A percentile compares a stretch with the other conserved stretches of the same genome.
Conservation (phyloP, 2,888 invertebrate genomes). For the Sphecodes monilicornis region DNA sequence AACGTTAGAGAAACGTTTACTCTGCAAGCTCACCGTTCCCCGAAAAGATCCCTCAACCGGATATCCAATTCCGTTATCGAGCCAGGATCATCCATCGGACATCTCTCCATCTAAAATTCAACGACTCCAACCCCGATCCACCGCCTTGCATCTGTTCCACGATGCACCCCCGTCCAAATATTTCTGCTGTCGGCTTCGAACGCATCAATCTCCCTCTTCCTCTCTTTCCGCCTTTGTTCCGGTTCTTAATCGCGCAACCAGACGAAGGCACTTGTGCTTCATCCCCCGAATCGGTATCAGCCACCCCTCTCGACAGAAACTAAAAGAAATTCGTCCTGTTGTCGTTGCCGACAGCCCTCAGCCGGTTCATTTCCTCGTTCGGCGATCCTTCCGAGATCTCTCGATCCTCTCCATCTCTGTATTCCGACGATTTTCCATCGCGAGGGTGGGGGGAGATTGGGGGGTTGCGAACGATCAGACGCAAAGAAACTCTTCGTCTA, state of each 20-base stretch:
- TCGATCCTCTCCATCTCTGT: background rate
- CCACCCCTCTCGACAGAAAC: background rate
- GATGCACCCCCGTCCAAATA: slow-evolving; percentile 17
- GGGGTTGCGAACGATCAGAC: background rate
- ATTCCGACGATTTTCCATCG: background rate
- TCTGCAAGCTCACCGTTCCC: background rate
- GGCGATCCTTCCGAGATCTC: background rate
- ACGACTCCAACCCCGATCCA: background rate
- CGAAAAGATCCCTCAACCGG: background rate
- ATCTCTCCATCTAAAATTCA: slow-evolving; percentile 33
- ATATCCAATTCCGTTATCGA: slow-evolving; percentile 28
- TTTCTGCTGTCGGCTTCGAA: slow-evolving; percentile 18
- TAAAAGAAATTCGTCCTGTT: slow-evolving; percentile 11
- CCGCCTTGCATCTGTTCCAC: background rate
- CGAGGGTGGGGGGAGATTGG: no score
- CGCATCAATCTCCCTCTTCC: slow-evolving; percentile 23
- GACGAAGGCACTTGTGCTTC: slow-evolving; percentile 7
- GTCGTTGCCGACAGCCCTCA: background rate
- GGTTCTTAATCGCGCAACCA: slow-evolving; percentile 29
- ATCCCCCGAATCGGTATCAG: background rate
- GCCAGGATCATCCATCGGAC: slow-evolving; percentile 1
- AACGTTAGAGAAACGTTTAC: background rate
- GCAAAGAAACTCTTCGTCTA: background rate
- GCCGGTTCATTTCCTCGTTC: background rate
- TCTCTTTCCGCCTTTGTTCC: slow-evolving; percentile 5